Evolutionary conservation across 2,888 invertebrate genomes (phyloP), one percentile per base, ranked within the genome.

Genomic region (Drosophila recens): DNA sequence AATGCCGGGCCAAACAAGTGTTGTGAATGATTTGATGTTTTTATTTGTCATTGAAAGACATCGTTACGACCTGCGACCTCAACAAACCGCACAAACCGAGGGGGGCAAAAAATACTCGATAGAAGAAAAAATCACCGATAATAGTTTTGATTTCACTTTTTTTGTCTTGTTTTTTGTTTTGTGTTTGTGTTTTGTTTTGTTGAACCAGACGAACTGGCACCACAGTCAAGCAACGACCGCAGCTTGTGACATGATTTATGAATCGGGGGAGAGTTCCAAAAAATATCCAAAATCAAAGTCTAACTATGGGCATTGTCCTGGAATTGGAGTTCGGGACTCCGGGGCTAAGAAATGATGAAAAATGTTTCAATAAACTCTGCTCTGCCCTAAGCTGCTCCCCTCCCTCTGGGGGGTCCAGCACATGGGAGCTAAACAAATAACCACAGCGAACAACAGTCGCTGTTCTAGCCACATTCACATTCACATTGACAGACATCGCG

Each of bases 11-110:
- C 61, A 68, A 90, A 88, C 89, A 86, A 90, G 85, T 86, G 89
- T 80, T 79, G 79, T 90, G 90, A 90, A 87, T 87, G 87, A 87
- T 89, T 87, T 87, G 79, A 87, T 90, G 90, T 90, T 87, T 87
- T 89, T 80, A 89, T 90, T 89, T 87, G 84, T 79, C 65, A 58
- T 65, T 73, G 46, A 58, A 40, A 56, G 75, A 57, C 43, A 11
- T 15, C 54, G 49, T 49, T 46, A 36, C 74, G 67, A 79, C 49
- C 76, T 69, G 65, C 40, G 30, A 42, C 54, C 75, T 82, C 80
- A 83, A 82, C 78, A 81, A 81, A 88, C 84, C 90, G 67, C 90
- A 84, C 83, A 89, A 84, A 68, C 62, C 61, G 30, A 15, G 63
- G 56, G 51, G 53, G 53, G 45, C 53, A 56, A 56, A 33, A 23